phyloP scores from a whole-genome alignment of 2,797 vertebrate species.

The Hipposideros larvatus region DNA sequence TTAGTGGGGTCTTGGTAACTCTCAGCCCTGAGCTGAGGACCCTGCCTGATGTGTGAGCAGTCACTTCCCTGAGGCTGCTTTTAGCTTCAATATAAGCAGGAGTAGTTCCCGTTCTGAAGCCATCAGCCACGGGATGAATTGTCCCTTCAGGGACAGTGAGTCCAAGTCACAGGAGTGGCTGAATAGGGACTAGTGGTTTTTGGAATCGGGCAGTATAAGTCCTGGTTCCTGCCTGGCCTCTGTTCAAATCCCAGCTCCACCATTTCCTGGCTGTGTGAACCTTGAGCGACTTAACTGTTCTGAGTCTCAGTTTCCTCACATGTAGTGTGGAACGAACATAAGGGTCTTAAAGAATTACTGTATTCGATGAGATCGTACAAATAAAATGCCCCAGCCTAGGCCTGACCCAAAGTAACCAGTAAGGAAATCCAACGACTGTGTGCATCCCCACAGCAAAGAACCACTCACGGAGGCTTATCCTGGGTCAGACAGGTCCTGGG shows the following conservation, averaged over 20 bases:
- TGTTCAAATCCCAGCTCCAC: constrained; percentile 10
- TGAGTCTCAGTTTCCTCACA: not conserved
- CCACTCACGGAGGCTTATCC: not conserved
- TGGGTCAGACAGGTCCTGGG: not conserved
- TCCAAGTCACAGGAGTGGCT: not conserved
- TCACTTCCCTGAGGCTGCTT: constrained; percentile 19
- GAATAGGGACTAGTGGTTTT: not conserved
- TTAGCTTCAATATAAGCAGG: not conserved
- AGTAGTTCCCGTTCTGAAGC: not conserved
- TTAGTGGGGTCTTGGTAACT: not conserved
- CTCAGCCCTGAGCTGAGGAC: not conserved
- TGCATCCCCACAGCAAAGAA: not conserved
- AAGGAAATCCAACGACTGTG: not conserved
- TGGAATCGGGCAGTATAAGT: not conserved
- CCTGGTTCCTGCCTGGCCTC: not conserved
- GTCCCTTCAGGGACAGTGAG: not conserved
- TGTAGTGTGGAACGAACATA: not conserved
- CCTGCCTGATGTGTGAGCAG: not conserved
- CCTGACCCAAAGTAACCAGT: not conserved
- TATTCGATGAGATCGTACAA: not conserved
- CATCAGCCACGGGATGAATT: not conserved
- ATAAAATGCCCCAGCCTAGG: not conserved
- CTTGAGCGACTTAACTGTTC: not conserved
- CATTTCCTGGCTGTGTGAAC: not conserved
- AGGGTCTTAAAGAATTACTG: not conserved